These are phyloP conservation scores for Orthonevra nobilis DNA, from an alignment of 2,888 invertebrate species.

Conservation along the genomic window DNA sequence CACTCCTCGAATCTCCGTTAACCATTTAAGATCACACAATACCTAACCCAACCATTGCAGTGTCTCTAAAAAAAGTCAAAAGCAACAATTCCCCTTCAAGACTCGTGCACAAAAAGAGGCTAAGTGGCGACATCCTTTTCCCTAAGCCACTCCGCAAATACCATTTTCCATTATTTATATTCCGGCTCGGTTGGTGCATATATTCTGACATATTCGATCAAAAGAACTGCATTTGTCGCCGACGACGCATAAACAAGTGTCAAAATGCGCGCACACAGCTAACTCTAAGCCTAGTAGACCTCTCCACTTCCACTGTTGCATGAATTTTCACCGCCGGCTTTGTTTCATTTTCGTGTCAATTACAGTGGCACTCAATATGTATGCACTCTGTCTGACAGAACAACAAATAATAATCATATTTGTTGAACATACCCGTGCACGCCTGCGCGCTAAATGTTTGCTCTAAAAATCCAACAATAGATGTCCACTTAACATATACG, in stretches of 20 bases:
- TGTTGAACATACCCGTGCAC: no score
- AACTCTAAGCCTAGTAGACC: conserved; percentile 55
- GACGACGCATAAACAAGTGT: conserved; percentile 14
- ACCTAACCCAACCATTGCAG: no score
- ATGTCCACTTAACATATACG: neutral
- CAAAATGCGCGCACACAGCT: conserved; percentile 17
- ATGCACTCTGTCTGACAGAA: conserved; percentile 19
- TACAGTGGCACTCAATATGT: neutral
- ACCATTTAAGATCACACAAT: no score
- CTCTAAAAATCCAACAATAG: neutral
- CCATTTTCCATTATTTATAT: conserved; percentile 39
- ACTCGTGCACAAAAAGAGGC: conserved; percentile 31
- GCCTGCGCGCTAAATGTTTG: no score
- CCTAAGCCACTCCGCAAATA: conserved; percentile 25
- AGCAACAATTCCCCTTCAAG: no score
- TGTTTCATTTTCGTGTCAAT: conserved; percentile 11
- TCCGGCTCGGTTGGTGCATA: conserved; percentile 11
- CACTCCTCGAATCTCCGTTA: no score
- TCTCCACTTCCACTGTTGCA: conserved; percentile 47
- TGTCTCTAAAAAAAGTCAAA: no score
- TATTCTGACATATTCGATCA: neutral
- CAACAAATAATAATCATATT: conserved; percentile 14
- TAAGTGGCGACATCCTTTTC: conserved; percentile 57
- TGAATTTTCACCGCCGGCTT: neutral
- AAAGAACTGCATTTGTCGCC: no score